Evolutionary conservation across 2,797 vertebrate species (phyloP), one percentile per base, ranked within the genome.

Genomic region (Thripadectes ignobilis): DNA sequence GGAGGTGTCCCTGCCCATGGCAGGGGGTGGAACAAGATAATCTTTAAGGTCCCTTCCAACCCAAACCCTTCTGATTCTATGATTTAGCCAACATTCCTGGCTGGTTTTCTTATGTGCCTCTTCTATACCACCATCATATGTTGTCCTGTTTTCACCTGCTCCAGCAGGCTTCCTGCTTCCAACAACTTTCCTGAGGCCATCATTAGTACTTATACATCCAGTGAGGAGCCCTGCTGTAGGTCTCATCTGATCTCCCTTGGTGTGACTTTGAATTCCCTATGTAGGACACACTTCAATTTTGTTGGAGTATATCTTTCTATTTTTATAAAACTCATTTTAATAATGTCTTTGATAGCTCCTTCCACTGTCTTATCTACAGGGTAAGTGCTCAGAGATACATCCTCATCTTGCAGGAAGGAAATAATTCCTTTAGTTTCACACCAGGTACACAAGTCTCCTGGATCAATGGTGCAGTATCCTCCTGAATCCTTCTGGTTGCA

Each of bases 281-380:
- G 52, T 57, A 89, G 46, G 75, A 71, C 93, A 83, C 8, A 9
- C 57, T 88, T 90, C 55, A 23, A n/a, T 20, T 76, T 69, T 72
- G 68, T 87, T 90, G 51, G 66, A 88, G 52, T 29, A 2, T 65
- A 84, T 61, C 62, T 71, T 88, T 68, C 52, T 89, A 65, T 80
- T 95, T 91, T 83, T 88, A 43, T 48, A 89, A 80, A 87, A 71
- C 61, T 88, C 27, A 63, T 57, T 93, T 93, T 73, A 94, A n/a
- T 66, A 63, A 68, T 23, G 51, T 76, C 89, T 92, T 88, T 89
- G 79, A 91, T 80, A 85, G 16, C 65, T 89, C 61, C 34, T 91
- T 82, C 38, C 38, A 80, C 81, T 59, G 65, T 24, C 78, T 82
- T 57, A 93, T 59, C 91, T 79, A 48, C 19, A 81, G 65, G 7